Evolutionary conservation across 1,140 invertebrate genomes (phyloP).

Genomic region (Lerema accius): DNA sequence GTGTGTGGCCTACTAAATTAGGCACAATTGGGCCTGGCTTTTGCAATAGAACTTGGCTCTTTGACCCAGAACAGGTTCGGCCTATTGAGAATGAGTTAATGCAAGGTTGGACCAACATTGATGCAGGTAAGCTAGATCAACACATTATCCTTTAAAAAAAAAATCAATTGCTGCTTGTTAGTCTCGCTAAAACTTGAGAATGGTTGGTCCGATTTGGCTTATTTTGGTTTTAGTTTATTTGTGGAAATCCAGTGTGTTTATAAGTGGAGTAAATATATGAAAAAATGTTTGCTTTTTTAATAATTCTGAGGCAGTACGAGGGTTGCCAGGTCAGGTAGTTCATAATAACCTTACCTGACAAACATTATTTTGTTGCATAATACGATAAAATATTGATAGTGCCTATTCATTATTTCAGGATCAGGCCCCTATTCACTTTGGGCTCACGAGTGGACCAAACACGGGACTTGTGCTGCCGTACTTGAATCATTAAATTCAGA

Average conservation of each 20-base stretch:
- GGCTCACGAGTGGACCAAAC: conserved; percentile 93
- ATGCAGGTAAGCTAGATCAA: conserved; percentile 75
- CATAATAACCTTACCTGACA: no score
- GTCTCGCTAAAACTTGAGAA: no score
- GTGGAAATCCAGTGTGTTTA: no score
- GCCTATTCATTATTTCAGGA: conserved; percentile 64
- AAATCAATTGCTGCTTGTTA: no score
- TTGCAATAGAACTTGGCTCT: conserved; percentile 87
- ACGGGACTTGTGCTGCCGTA: conserved; percentile 90
- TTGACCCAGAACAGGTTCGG: conserved; percentile 84
- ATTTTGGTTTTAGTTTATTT: no score
- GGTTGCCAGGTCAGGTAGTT: no score
- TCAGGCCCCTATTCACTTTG: conserved; percentile 86
- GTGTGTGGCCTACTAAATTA: conserved; percentile 90
- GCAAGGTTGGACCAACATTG: conserved; percentile 89
- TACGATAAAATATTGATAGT: no score
- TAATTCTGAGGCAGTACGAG: no score
- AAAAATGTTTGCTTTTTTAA: no score
- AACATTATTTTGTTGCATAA: no score
- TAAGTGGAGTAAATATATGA: no score
- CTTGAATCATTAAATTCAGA: conserved; percentile 86
- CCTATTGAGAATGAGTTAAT: conserved; percentile 85
- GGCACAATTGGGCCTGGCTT: conserved; percentile 86
- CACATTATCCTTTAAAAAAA: conserved; percentile 11
- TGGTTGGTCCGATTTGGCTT: no score